These are phyloP conservation scores for Chaitophorus viminalis DNA, from an alignment of 2,888 invertebrate genomes.

Conservation along the genomic window DNA sequence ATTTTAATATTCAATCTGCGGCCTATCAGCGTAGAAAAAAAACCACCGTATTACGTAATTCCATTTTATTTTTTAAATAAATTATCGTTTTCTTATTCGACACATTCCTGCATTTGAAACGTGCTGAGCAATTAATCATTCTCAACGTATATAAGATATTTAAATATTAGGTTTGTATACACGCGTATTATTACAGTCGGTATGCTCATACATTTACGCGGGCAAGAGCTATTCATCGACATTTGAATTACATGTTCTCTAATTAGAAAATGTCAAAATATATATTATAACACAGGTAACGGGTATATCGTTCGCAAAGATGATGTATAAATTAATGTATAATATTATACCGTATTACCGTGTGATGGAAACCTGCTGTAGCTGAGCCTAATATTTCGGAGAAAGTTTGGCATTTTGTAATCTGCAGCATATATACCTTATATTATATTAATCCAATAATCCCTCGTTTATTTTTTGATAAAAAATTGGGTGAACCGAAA, in stretches of 20 bases:
- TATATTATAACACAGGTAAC: too few relatives aligned
- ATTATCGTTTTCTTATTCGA: not conserved
- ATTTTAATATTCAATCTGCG: not conserved
- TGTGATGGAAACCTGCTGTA: not conserved
- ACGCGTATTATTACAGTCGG: not conserved
- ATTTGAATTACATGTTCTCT: not conserved
- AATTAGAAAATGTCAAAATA: not conserved
- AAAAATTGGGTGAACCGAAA: too few relatives aligned
- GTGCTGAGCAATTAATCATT: too few relatives aligned
- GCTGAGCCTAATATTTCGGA: slow-evolving; percentile 7
- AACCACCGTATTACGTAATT: not conserved
- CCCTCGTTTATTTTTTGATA: too few relatives aligned
- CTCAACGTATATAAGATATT: too few relatives aligned
- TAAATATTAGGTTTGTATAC: too few relatives aligned
- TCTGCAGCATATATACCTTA: too few relatives aligned
- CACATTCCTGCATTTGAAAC: not conserved
- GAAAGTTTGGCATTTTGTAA: slow-evolving; percentile 1
- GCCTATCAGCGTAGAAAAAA: not conserved
- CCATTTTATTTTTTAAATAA: not conserved
- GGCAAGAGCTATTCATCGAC: not conserved
- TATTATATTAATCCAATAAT: too few relatives aligned
- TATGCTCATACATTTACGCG: not conserved
- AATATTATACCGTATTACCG: too few relatives aligned
- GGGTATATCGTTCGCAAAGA: not conserved
- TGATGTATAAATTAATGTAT: too few relatives aligned